A percentile compares a stretch with the other conserved stretches of the same genome.
phyloP scores from a whole-genome alignment of 2,797 vertebrate genomes.

The Columba guinea region DNA sequence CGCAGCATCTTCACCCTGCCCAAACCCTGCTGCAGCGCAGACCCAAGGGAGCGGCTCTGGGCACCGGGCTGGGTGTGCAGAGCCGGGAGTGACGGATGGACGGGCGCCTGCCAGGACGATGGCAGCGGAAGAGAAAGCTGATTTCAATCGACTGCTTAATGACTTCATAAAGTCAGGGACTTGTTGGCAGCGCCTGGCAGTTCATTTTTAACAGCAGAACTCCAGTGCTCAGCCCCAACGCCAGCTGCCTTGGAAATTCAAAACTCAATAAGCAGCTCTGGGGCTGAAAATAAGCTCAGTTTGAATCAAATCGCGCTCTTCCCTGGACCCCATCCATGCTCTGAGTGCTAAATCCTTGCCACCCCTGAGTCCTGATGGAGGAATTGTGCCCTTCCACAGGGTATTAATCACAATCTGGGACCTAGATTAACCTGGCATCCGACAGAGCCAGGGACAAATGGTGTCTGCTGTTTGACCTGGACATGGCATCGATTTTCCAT shows the following conservation, averaged over 20 bases:
- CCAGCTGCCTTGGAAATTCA: background rate
- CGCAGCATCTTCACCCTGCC: background rate
- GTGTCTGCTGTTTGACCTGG: background rate
- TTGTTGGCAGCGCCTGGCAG: background rate
- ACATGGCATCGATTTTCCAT: background rate
- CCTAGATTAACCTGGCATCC: background rate
- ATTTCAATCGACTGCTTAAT: background rate
- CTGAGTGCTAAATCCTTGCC: background rate
- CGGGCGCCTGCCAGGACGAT: background rate
- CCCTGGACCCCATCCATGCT: rapidly evolving
- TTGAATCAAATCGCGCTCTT: background rate
- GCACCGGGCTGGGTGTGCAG: background rate
- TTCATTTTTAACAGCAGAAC: background rate
- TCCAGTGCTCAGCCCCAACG: background rate
- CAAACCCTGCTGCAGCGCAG: background rate
- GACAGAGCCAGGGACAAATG: background rate
- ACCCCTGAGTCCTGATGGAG: background rate
- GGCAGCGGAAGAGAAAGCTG: background rate
- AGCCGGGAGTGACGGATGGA: background rate
- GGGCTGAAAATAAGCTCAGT: background rate
- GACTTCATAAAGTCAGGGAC: background rate
- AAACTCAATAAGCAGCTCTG: background rate
- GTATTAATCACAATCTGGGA: background rate
- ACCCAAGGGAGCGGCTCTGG: rapidly evolving
- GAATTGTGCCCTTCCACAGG: rapidly evolving